Evolutionary conservation across 2,888 invertebrate species (phyloP).

Genomic region (Pseudanteris insignis): DNA sequence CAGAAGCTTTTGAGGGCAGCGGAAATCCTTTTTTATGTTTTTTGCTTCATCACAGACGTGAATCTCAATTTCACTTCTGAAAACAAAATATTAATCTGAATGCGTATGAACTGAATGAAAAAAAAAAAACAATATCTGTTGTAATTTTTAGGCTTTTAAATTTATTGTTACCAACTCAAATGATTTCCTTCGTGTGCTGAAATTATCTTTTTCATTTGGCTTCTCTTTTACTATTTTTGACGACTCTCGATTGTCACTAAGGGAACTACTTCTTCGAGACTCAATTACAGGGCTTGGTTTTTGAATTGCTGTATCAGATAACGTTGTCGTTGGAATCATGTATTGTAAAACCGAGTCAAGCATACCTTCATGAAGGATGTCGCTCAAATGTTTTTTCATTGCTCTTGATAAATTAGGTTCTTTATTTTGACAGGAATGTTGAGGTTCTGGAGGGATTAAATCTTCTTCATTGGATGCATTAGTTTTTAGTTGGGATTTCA

Average conservation of each 20-base stretch:
- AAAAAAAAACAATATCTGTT: too few relatives aligned
- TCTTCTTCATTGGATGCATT: slow-evolving; percentile 1
- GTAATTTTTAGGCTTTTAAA: too few relatives aligned
- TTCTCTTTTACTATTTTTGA: slow-evolving; percentile 25
- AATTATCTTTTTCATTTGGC: slow-evolving; percentile 46
- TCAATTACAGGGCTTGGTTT: slow-evolving; percentile 66
- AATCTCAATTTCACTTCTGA: slow-evolving; percentile 85
- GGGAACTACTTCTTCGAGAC: slow-evolving; percentile 69
- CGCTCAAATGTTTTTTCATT: slow-evolving; percentile 66
- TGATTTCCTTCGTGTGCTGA: slow-evolving; percentile 31
- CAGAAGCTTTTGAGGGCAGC: slow-evolving; percentile 85
- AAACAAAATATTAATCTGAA: too few relatives aligned
- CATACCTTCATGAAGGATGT: slow-evolving; percentile 83
- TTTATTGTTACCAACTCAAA: slow-evolving; percentile 44
- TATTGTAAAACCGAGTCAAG: slow-evolving; percentile 85
- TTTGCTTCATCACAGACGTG: slow-evolving; percentile 96
- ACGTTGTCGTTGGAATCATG: slow-evolving; percentile 72
- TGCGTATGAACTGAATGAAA: too few relatives aligned
- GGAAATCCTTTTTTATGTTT: slow-evolving; percentile 87
- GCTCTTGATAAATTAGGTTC: slow-evolving; percentile 53
- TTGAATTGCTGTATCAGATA: slow-evolving; percentile 71
- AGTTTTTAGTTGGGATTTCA: slow-evolving; percentile 10
- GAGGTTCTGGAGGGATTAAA: background rate
- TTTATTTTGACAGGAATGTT: slow-evolving; percentile 37
- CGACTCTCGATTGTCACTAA: slow-evolving; percentile 31